Evolutionary conservation across 2,888 invertebrate species (phyloP).

Genomic region (Laothoe populi): DNA sequence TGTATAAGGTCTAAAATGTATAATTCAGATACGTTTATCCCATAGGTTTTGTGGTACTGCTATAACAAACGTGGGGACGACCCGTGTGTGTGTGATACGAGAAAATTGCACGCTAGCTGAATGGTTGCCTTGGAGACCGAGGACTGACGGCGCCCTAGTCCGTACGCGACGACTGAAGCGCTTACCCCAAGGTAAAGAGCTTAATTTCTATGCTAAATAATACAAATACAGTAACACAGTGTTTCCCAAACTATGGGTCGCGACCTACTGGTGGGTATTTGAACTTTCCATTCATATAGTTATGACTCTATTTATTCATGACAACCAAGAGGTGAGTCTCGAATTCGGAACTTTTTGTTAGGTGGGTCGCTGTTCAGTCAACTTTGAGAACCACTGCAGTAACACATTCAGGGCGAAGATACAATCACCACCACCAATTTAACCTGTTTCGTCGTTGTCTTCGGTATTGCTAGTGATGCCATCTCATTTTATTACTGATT

Average conservation of each 20-base stretch:
- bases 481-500: not conserved
- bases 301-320: too few relatives aligned
- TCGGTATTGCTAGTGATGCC: not conserved
- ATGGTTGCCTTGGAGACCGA: slow-evolving; percentile 85
- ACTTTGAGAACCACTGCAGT: too few relatives aligned
- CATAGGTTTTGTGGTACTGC: slow-evolving; percentile 65
- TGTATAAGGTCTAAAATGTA: too few relatives aligned
- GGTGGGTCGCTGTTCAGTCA: too few relatives aligned
- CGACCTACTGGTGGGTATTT: too few relatives aligned
- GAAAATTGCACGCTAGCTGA: slow-evolving; percentile 83
- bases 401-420: not conserved
- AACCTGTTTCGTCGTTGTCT: not conserved
- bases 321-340: too few relatives aligned
- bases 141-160: slow-evolving; percentile 79
- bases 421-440: not conserved
- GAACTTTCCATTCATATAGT: too few relatives aligned
- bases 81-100: slow-evolving; percentile 80
- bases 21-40: too few relatives aligned
- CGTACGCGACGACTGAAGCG: slow-evolving; percentile 71
- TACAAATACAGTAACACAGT: too few relatives aligned
- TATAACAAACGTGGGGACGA: slow-evolving; percentile 61
- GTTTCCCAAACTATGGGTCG: too few relatives aligned
- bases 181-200: slow-evolving; percentile 71
- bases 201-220: not conserved
- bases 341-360: too few relatives aligned